Evolutionary conservation across 2,797 vertebrate genomes (phyloP), one percentile per base, ranked within the genome.

Genomic region (Choloepus didactylus): DNA sequence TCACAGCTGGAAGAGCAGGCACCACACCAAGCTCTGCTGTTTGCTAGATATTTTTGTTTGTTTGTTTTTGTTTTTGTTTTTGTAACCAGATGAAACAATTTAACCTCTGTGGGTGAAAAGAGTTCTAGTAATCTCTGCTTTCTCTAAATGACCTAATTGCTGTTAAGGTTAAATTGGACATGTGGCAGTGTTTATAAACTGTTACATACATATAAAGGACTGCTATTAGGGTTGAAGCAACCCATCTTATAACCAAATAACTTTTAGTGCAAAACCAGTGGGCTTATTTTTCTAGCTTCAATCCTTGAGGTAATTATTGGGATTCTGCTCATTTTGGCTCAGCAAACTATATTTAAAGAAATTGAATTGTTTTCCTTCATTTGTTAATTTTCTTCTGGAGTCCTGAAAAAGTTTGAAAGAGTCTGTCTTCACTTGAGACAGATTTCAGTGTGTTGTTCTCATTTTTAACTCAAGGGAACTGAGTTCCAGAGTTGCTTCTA

Each of bases 401-500:
- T 80, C 18, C 64, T 60, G 73, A 96, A 91, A 84, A 87, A 90
- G 46, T 75, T 92, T 72, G 23, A 56, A 95, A 86, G 91, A 86
- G 41, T 54, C 0, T n/a, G 75, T 75, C 91, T 87, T 87, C 41
- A 83, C 69, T 56, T 21, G 66, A 91, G 89, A 87, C 66, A 87
- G 31, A 93, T 93, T 83, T 87, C 56, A 44, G 4, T 72, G 18
- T 88, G 44, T 35, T 29, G 38, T 38, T 60, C 41, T 27, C 6
- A 49, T 38, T 41, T 35, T 73, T 35, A 86, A 87, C 80, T 92
- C 87, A 31, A 56, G 88, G 76, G 93, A 96, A 75, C 73, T 91
- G 75, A 93, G 80, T 93, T 87, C 87, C 83, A 93, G 92, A 94
- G 72, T 88, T 91, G 64, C 89, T 82, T 96, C 93, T 82, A 89